Evolutionary conservation across 2,113 vertebrate genomes (phyloP).

Genomic region (Melanocharis versteri): DNA sequence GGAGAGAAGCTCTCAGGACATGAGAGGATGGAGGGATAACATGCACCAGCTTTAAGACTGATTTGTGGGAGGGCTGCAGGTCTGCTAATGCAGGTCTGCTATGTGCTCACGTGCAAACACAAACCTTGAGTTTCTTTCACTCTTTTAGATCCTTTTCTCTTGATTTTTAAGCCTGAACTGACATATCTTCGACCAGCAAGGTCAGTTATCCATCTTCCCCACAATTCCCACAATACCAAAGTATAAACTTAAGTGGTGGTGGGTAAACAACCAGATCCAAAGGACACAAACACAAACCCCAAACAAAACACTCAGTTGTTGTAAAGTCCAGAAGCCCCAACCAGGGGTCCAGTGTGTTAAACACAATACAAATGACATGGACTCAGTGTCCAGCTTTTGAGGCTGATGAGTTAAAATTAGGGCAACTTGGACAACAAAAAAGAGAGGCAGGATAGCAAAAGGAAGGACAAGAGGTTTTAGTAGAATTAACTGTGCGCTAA

Average conservation of each 20-base stretch:
- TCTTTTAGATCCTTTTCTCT: background rate
- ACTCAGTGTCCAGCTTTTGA: background rate
- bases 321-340: background rate
- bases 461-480: background rate
- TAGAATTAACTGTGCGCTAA: background rate
- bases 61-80: background rate
- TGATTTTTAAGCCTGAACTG: background rate
- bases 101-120: background rate
- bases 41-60: too few relatives aligned
- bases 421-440: background rate
- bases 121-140: background rate
- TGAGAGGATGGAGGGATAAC: background rate
- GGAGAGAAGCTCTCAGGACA: background rate
- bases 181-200: background rate
- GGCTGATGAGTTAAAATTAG: background rate
- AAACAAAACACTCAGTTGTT: background rate
- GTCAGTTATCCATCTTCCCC: background rate
- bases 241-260: background rate
- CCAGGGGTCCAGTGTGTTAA: background rate
- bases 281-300: background rate
- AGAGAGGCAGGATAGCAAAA: background rate
- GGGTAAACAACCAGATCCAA: background rate
- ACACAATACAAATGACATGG: fast-evolving
- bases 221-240: background rate
- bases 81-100: too few relatives aligned